Evolutionary conservation across 2,888 invertebrate genomes (phyloP), one percentile per base, ranked within the genome.

Genomic region (Rhyacophila evoluta): DNA sequence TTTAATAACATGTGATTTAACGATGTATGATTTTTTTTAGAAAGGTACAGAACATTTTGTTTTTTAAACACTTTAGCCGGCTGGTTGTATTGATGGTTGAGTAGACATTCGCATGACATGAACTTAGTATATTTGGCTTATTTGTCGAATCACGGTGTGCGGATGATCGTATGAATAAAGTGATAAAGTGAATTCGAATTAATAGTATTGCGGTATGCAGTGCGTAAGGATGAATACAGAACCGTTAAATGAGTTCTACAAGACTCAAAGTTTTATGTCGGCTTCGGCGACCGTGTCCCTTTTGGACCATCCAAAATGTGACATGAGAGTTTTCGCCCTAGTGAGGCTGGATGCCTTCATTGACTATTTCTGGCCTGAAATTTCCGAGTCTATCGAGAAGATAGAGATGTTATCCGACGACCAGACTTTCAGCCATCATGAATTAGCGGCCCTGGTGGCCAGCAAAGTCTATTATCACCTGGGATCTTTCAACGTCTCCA

Each of bases 401-500:
- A 98, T 99, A 85, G 99, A 99, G 90, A 96, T 97, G 86, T 91
- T 99, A 29, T 97, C 98, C 85, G 99, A 99, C 89, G 97, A 98
- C 85, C 94, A 95, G 85, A 90, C 89, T 38, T 95, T 99, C 87
- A 92, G 93, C 38, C 95, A 98, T 85, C 95, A 97, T 85, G 95
- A 98, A 85, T 88, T 98, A 75, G 99, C 99, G 72, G 98, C 99
- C 29, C 91, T 99, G 83, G 97, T 99, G 3, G 98, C 98, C 4
- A 99, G 98, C 83, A 99, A 99, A 89, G 98, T 98, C 0, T 98
- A 98, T 86, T 99, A 98, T 87, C 98, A 99, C 87, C 91, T 99
- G 83, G 98, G 98, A 36, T 96, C 98, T 0, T 99, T 98, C 87
- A 96, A 97, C 86, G 98, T 98, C 87, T 98, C 99, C 0, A 88